These are phyloP conservation scores for Aegotheles bennettii DNA, from an alignment of 2,113 vertebrate genomes.

Conservation along the genomic window DNA sequence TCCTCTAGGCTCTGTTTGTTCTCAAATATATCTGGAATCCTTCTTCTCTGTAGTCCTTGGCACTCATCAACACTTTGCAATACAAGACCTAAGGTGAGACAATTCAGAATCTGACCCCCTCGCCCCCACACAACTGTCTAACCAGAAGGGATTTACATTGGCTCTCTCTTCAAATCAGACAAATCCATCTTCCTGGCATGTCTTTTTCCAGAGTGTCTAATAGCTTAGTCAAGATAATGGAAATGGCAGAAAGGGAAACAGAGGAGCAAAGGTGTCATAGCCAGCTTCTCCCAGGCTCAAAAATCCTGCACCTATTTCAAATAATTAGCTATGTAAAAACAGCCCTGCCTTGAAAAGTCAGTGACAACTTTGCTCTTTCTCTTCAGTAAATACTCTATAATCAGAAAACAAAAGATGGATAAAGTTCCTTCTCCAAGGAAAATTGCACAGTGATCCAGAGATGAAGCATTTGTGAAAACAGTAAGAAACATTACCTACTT, in stretches of 20 bases:
- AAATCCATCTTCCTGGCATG: background rate
- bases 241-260: background rate
- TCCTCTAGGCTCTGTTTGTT: background rate
- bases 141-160: background rate
- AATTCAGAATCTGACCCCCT: background rate
- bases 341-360: background rate
- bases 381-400: background rate
- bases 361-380: background rate
- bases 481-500: background rate
- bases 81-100: background rate
- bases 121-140: background rate
- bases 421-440: background rate
- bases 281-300: background rate
- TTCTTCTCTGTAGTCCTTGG: background rate
- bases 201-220: background rate
- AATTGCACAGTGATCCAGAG: background rate
- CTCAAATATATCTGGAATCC: background rate
- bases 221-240: background rate
- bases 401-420: background rate
- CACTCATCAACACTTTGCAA: background rate
- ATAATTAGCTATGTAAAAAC: background rate
- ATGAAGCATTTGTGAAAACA: background rate
- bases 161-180: background rate
- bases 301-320: background rate
- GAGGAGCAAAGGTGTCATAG: background rate